Evolutionary conservation across 1,140 invertebrate species (phyloP).

Genomic region (Camponotus vicinus): DNA sequence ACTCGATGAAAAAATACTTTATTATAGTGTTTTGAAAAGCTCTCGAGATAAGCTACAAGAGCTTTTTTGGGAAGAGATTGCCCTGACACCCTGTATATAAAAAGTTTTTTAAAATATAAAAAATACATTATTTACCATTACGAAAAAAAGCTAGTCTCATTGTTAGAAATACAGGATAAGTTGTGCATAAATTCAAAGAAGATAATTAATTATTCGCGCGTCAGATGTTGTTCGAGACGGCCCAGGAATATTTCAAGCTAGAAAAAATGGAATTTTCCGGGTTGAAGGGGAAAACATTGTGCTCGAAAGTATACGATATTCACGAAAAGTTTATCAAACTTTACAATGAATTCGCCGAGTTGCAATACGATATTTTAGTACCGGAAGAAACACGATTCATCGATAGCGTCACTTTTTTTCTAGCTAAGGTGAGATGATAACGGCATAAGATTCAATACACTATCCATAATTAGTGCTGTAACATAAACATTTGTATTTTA

Average conservation of each 20-base stretch:
- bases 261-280: constrained; percentile 95
- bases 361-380: constrained; percentile 90
- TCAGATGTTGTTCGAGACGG: constrained; percentile 90
- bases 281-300: constrained; percentile 90
- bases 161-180: neutral
- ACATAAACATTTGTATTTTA: constrained; percentile 64
- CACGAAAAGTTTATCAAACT: constrained; percentile 91
- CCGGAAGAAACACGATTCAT: constrained; percentile 89
- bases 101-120: neutral
- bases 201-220: neutral
- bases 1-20: no score
- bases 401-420: constrained; percentile 86
- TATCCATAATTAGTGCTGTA: neutral
- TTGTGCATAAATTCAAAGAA: neutral
- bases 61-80: no score
- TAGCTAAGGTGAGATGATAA: constrained; percentile 67
- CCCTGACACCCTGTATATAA: neutral
- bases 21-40: no score
- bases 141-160: neutral
- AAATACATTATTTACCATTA: neutral
- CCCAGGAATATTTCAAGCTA: constrained; percentile 93
- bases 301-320: constrained; percentile 85
- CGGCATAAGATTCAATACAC: neutral
- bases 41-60: no score
- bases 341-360: constrained; percentile 90